A percentile compares a stretch with the other conserved stretches of the same genome.
These are phyloP conservation scores for Aricia artaxerxes DNA, from an alignment of 2,888 invertebrate species.

Conservation along the genomic window DNA sequence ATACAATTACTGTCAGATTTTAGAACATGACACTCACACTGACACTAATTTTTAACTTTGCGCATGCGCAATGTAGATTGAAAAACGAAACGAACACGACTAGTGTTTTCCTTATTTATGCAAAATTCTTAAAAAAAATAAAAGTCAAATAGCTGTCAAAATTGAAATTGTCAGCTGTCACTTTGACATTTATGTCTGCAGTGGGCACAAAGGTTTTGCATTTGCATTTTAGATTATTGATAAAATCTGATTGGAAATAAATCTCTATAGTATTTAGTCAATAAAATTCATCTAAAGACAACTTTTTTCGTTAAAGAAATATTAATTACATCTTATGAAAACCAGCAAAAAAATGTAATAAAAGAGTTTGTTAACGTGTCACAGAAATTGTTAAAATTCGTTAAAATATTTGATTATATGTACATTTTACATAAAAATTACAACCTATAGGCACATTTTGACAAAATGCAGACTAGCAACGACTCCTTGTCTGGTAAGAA, in stretches of 20 bases:
- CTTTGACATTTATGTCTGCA: too few species aligned
- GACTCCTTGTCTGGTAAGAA: constrained; percentile 68
- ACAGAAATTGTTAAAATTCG: constrained; percentile 6
- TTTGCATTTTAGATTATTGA: constrained; percentile 2
- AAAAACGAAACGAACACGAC: too few species aligned
- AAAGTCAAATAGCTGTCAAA: not conserved
- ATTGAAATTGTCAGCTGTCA: not conserved
- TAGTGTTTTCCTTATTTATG: not conserved
- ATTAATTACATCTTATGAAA: not conserved
- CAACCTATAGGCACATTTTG: constrained; percentile 34
- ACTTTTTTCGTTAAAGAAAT: not conserved
- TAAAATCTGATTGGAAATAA: not conserved
- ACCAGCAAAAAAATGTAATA: not conserved
- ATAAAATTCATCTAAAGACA: not conserved
- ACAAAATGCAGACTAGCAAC: constrained; percentile 67
- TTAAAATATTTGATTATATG: not conserved
- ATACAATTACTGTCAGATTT: too few species aligned
- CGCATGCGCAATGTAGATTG: too few species aligned
- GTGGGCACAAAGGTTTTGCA: not conserved
- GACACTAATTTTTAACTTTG: too few species aligned
- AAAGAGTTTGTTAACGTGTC: constrained; percentile 10
- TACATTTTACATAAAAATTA: not conserved
- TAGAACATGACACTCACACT: too few species aligned
- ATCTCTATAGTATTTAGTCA: not conserved
- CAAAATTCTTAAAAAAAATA: not conserved